Base-by-base conservation (phyloP, 2,888 invertebrate species). In the Scaptomyza parva region DNA sequence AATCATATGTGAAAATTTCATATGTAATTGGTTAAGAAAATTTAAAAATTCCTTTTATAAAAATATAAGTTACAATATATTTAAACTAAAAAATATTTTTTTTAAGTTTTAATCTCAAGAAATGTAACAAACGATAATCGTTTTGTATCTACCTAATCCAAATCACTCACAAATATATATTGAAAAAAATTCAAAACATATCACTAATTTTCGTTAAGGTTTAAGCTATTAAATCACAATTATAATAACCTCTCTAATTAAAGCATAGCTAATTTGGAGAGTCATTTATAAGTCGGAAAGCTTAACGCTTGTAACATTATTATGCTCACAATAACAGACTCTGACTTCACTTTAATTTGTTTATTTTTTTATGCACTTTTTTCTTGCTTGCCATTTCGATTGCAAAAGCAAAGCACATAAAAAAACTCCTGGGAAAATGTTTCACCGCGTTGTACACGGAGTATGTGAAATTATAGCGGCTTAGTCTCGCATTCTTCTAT, bases 391-490 rank as follows among this genome's bases (percentile, higher is more conserved):
- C 35, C 26, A 43, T 33, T 52, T 24, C 22, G 26, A 65, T 33
- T 52, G 41, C 53, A 14, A 45, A 39, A 50, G 20, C 39, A 43
- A 48, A 54, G 7, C 35, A 35, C 5, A 35, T n/a, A 5, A 35
- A 52, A 69, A 75, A 75, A 28, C 66, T 71, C 66, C 72, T 76
- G 72, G 76, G 76, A 73, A 73, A 76, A 60, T 33, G 58, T 61
- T 66, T 53, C 6, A 37, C 51, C 55, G 47, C 65, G 72, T 45
- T 58, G 60, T 30, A 30, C 33, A n/a, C 5, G 9, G n/a, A 35
- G 35, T 72, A 72, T 72, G 77, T 55, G 73, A 74, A 74, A 72
- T 74, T 74, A 76, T 67, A 72, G 73, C 73, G 73, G 55, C 59
- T 48, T 26, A 35, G 28, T 24, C 22, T n/a, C 58, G 73, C 67